These are phyloP conservation scores for Dexiosoma caninum DNA, from an alignment of 2,888 invertebrate species.

Conservation along the genomic window DNA sequence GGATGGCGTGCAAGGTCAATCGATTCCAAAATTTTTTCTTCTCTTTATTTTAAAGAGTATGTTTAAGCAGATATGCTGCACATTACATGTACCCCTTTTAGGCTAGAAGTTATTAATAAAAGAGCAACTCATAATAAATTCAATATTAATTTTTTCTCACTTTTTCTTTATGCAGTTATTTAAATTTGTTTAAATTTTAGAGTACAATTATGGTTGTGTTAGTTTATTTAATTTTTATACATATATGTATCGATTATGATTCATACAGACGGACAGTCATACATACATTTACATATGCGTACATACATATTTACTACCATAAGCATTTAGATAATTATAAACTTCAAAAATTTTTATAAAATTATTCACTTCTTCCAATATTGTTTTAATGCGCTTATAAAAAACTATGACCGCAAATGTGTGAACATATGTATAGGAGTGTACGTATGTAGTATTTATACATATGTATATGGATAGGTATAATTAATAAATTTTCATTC, in stretches of 20 bases:
- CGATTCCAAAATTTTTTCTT: too few species aligned
- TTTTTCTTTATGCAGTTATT: too few species aligned
- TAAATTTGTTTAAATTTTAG: too few species aligned
- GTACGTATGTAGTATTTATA: background rate
- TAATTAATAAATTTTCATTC: slow-evolving; percentile 28
- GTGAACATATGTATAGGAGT: background rate
- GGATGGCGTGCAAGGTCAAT: too few species aligned
- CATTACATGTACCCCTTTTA: background rate
- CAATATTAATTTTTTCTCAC: background rate
- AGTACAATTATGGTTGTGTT: too few species aligned
- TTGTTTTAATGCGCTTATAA: slow-evolving; percentile 2
- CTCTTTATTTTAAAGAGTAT: background rate
- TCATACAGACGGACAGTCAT: too few species aligned
- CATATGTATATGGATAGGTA: background rate
- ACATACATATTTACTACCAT: too few species aligned
- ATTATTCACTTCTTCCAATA: background rate
- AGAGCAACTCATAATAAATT: background rate
- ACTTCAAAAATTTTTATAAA: too few species aligned
- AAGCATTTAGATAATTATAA: slow-evolving; percentile 22
- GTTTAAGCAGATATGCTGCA: slow-evolving; percentile 33
- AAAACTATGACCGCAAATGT: background rate
- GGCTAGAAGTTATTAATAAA: too few species aligned
- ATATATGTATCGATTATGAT: too few species aligned
- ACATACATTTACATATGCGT: too few species aligned
- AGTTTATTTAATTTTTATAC: too few species aligned